Base-by-base conservation (phyloP, 2,113 vertebrate genomes). In the Isichthys henryi region DNA sequence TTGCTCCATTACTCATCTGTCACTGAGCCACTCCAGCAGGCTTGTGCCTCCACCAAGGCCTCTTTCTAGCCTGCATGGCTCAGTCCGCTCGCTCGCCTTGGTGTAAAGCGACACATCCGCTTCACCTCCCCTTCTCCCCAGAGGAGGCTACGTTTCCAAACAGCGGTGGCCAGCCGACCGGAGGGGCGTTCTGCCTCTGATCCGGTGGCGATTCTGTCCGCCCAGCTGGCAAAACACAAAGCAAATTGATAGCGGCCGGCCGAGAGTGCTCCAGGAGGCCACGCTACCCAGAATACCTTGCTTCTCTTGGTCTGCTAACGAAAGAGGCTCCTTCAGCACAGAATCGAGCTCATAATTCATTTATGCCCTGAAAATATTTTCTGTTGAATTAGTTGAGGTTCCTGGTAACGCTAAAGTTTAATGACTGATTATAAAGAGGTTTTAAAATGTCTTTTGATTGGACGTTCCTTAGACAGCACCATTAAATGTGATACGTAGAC, bases 1-100 rank as follows among this genome's bases (percentile, higher is more conserved):
- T 92, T 87, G 90, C 48, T 83, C 62, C 88, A 88, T 52, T 91
- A 90, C 90, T 89, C 88, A 15, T 92, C 92, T 94, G 92, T 93
- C 90, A 93, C 53, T 84, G 46, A 83, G 85, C 77, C 88, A 83
- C 84, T 92, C n/a, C 92, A 90, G 53, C 89, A 83, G 90, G 46
- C 74, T 91, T 87, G 88, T 84, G 91, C 90, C 87, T 91, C 90
- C 93, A 87, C 91, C 43, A 0, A 88, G 23, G 45, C 0, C 50
- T 46, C 50, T 0, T 8, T 15, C 19, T 83, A 48, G 19, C 50
- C 86, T 27, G 87, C 43, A 7, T 5, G 35, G 15, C 15, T 17
- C 35, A 2, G 74, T 15, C 35, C 6, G 15, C 35, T 19, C 5
- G 0, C 17, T 80, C 17, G 10, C 13, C 5, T 15, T 5, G 2